Evolutionary conservation across 2,888 invertebrate species (phyloP), one percentile per base, ranked within the genome.

Genomic region (Diaphora mendica): DNA sequence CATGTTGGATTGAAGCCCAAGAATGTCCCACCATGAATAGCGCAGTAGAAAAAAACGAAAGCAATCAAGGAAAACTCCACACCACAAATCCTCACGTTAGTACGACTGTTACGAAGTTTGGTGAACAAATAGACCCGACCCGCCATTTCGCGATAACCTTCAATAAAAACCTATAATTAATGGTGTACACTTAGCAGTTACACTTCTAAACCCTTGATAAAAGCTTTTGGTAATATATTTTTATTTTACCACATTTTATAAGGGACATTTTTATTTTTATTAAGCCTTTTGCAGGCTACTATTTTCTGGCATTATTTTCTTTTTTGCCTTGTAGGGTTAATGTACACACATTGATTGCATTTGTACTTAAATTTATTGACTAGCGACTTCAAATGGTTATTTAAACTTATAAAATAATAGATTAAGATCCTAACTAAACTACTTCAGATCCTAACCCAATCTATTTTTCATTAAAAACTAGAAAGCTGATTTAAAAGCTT

Each of bases 91-190:
- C 67, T 30, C 48, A 67, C 48, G 68, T 73, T 73, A 76, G 68
- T 77, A 75, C 59, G 76, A 55, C 64, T 66, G 62, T 74, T 67
- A 72, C 33, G 70, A 51, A 68, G 73, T 71, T 75, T 70, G 9
- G 68, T 65, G 81, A 74, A 81, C 73, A 78, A 73, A 55, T 65
- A 33, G 65, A 64, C 59, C 74, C 59, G 44, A 68, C 67, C 81
- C 76, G 51, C 39, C 72, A 66, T 64, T 30, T 55, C 23, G 17
- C 30, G 13, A 30, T 30, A 59, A 73, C 69, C 74, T 70, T 64
- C 59, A 72, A 68, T 75, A 78, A 77, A 35, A 13, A 75, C 23
- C 23, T n/a, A 65, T 44, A 66, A 75, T 81, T 78, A 81, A 82
- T 68, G 68, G 64, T 39, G 39, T 72, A 75, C 70, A 77, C 68